phyloP scores from a whole-genome alignment of 1,140 invertebrate species.

The Orius laevigatus region DNA sequence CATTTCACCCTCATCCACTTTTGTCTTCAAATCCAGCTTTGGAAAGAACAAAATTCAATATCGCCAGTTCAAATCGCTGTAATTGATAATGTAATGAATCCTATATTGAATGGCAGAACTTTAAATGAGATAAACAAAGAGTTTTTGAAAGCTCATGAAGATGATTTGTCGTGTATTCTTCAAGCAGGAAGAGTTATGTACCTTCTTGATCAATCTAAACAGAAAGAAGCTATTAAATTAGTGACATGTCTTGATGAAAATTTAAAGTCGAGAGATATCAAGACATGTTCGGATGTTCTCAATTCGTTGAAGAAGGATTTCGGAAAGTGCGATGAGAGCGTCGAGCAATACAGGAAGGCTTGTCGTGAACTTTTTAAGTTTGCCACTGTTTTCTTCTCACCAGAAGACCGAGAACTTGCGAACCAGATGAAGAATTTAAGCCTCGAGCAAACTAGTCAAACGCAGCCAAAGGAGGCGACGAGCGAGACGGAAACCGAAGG shows the following conservation, averaged over 20 bases:
- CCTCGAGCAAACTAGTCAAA: too few species aligned
- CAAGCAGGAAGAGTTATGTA: slow-evolving; percentile 56
- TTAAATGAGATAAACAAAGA: slow-evolving; percentile 49
- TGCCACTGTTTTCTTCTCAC: too few species aligned
- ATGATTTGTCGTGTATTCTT: slow-evolving; percentile 47
- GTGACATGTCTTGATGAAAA: slow-evolving; percentile 40
- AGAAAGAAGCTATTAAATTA: slow-evolving; percentile 39
- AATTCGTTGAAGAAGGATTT: too few species aligned
- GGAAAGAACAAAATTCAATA: slow-evolving; percentile 25
- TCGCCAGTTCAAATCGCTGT: slow-evolving; percentile 51
- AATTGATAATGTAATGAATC: slow-evolving; percentile 47
- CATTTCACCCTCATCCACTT: slow-evolving; percentile 63
- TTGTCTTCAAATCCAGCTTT: slow-evolving; percentile 17
- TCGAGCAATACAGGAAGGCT: too few species aligned
- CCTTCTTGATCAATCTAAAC: slow-evolving; percentile 31
- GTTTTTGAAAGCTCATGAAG: slow-evolving; percentile 41
- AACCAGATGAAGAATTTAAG: too few species aligned
- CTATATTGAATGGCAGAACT: slow-evolving; percentile 42
- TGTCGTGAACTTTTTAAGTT: too few species aligned
- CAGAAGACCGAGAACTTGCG: too few species aligned
- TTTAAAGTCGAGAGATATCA: slow-evolving; percentile 37
- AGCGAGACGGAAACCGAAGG: too few species aligned
- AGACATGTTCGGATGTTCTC: slow-evolving; percentile 26
- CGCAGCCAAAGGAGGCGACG: too few species aligned
- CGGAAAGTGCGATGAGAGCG: too few species aligned